Conservation (phyloP, 2,888 invertebrate genomes). For the Ectobius pallidus region DNA sequence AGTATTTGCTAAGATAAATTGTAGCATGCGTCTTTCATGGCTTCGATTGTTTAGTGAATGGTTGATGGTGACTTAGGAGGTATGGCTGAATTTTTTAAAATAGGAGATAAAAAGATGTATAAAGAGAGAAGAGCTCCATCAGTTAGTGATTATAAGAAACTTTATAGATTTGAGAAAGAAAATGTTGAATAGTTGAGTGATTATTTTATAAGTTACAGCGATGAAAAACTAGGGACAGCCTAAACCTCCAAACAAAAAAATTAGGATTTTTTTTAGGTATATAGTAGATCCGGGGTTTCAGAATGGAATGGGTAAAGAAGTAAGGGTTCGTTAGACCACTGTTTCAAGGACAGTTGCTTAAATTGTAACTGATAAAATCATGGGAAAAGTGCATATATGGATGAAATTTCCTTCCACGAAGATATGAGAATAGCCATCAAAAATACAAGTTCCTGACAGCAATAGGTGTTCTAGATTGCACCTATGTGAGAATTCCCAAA, state of each 20-base stretch:
- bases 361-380: neutral
- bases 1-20: too few species aligned
- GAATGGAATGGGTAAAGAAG: too few species aligned
- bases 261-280: neutral
- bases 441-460: neutral
- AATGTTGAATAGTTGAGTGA: too few species aligned
- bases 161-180: too few species aligned
- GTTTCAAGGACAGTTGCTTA: neutral
- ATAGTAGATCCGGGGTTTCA: neutral
- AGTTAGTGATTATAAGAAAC: neutral
- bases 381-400: neutral
- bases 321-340: neutral
- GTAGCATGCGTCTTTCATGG: too few species aligned
- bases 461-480: constrained; percentile 3
- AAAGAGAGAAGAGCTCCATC: neutral
- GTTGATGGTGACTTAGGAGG: too few species aligned
- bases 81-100: too few species aligned
- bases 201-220: too few species aligned
- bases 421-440: neutral
- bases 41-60: too few species aligned
- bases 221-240: neutral
- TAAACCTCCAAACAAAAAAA: neutral
- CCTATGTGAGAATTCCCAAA: neutral
- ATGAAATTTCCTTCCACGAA: neutral
- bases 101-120: too few species aligned